phyloP scores from a whole-genome alignment of 2,113 vertebrate genomes.

The Cyprinodon tularosa region DNA sequence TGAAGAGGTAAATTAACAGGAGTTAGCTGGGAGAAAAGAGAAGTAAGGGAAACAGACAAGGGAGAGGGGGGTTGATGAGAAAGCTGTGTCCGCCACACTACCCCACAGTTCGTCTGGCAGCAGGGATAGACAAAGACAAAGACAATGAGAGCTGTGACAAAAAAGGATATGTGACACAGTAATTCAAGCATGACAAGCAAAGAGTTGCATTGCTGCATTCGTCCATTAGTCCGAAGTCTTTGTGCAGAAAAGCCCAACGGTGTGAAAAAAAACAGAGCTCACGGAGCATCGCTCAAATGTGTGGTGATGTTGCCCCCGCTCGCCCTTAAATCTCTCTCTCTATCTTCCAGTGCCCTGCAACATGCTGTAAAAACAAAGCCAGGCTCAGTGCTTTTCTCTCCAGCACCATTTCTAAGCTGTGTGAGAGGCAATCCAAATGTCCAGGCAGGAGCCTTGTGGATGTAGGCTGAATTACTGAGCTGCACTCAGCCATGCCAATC shows the following conservation, averaged over 20 bases:
- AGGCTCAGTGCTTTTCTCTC: slow-evolving; percentile 50
- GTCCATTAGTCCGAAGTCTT: slow-evolving; percentile 70
- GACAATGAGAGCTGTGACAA: slow-evolving; percentile 69
- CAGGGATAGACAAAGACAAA: slow-evolving; percentile 68
- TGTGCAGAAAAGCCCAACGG: slow-evolving; percentile 44
- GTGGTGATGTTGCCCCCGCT: slow-evolving; percentile 46
- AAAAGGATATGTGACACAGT: slow-evolving; percentile 64
- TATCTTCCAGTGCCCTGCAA: slow-evolving; percentile 49
- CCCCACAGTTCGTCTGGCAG: slow-evolving; percentile 61
- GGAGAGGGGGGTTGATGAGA: slow-evolving; percentile 61
- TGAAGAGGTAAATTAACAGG: slow-evolving; percentile 71
- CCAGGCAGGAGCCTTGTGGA: slow-evolving; percentile 62
- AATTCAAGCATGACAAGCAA: slow-evolving; percentile 70
- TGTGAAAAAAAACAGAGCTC: slow-evolving; percentile 65
- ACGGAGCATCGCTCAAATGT: slow-evolving; percentile 67
- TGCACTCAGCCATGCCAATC: slow-evolving; percentile 62
- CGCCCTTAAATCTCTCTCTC: slow-evolving; percentile 48
- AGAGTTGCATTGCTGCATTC: slow-evolving; percentile 56
- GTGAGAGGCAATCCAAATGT: slow-evolving; percentile 67
- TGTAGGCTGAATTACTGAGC: slow-evolving; percentile 54
- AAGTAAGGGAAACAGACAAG: slow-evolving; percentile 58
- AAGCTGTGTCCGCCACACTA: slow-evolving; percentile 63
- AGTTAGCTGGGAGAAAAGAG: slow-evolving; percentile 61
- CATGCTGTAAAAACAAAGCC: slow-evolving; percentile 58
- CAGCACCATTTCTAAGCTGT: slow-evolving; percentile 58